These are phyloP conservation scores for Phytoseiulus persimilis DNA, from an alignment of 2,888 invertebrate genomes.

Conservation along the genomic window DNA sequence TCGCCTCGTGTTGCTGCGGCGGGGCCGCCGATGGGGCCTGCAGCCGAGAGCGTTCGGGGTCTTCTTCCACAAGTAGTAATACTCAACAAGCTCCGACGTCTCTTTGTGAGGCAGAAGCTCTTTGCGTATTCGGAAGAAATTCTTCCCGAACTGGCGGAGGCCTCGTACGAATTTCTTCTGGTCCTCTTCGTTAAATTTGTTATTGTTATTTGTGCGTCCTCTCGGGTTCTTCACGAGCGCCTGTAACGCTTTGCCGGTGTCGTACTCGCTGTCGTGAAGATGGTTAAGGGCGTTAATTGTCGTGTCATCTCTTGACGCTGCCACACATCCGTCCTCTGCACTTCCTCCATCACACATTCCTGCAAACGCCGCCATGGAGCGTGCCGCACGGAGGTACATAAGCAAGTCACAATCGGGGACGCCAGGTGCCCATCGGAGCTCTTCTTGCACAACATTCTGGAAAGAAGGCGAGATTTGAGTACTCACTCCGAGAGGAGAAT, in stretches of 20 bases:
- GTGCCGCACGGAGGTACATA: slow-evolving; percentile 92
- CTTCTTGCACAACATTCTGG: slow-evolving; percentile 59
- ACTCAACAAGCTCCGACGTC: slow-evolving; percentile 92
- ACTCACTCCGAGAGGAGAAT: no score
- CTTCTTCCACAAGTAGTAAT: slow-evolving; percentile 99
- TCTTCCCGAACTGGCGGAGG: slow-evolving; percentile 93
- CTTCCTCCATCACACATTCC: slow-evolving; percentile 98
- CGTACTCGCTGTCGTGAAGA: slow-evolving; percentile 92
- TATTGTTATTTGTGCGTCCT: neutral
- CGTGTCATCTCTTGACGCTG: slow-evolving; percentile 89
- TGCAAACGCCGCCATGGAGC: slow-evolving; percentile 93
- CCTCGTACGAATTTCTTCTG: slow-evolving; percentile 95
- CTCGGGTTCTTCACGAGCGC: slow-evolving; percentile 40
- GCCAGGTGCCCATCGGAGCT: slow-evolving; percentile 86
- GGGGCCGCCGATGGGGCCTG: slow-evolving; percentile 74
- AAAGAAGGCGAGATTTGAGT: neutral
- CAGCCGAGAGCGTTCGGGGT: slow-evolving; percentile 94
- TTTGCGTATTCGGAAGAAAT: slow-evolving; percentile 93
- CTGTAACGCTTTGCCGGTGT: slow-evolving; percentile 81
- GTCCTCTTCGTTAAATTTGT: slow-evolving; percentile 41
- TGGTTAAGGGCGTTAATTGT: slow-evolving; percentile 90
- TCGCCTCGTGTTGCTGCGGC: slow-evolving; percentile 59
- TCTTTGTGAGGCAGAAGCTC: slow-evolving; percentile 93
- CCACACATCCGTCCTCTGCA: slow-evolving; percentile 91
- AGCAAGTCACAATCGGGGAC: slow-evolving; percentile 89